Evolutionary conservation across 1,140 invertebrate species (phyloP).

Genomic region (Drosophila rufa): DNA sequence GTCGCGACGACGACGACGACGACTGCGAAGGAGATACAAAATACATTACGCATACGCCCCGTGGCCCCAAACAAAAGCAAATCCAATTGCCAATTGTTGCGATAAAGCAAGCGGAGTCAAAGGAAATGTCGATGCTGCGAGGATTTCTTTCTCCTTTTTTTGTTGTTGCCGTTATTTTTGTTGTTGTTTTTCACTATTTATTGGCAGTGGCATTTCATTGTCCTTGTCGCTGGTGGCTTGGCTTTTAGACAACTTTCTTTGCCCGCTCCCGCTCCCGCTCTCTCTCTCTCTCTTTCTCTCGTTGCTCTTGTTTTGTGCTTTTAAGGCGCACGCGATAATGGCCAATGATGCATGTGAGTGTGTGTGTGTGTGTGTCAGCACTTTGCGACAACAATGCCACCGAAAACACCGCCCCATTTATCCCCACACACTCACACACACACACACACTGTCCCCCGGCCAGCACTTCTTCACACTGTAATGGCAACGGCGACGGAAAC

Average conservation of each 20-base stretch:
- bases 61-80: constrained; percentile 58
- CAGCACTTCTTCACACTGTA: constrained; percentile 48
- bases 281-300: constrained; percentile 3
- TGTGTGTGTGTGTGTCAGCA: constrained; percentile 47
- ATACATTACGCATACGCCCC: constrained; percentile 62
- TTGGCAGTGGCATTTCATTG: constrained; percentile 72
- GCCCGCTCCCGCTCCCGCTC: constrained; percentile 12
- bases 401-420: constrained; percentile 21
- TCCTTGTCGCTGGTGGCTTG: constrained; percentile 71
- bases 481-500: constrained; percentile 71
- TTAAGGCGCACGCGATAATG: constrained; percentile 77
- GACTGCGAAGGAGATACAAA: constrained; percentile 50
- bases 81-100: constrained; percentile 63
- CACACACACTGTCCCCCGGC: constrained; percentile 12
- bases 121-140: constrained; percentile 45
- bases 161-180: constrained; percentile 23
- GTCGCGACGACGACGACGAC: constrained; percentile 54
- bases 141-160: constrained; percentile 17
- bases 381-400: constrained; percentile 75
- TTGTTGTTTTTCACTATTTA: constrained; percentile 62
- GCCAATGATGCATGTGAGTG: constrained; percentile 71
- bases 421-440: constrained; percentile 13
- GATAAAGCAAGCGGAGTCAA: constrained; percentile 54
- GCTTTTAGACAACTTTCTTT: constrained; percentile 81
- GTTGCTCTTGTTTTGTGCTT: constrained; percentile 56